Conservation (phyloP, 2,113 vertebrate species). For the Litocranius walleri region DNA sequence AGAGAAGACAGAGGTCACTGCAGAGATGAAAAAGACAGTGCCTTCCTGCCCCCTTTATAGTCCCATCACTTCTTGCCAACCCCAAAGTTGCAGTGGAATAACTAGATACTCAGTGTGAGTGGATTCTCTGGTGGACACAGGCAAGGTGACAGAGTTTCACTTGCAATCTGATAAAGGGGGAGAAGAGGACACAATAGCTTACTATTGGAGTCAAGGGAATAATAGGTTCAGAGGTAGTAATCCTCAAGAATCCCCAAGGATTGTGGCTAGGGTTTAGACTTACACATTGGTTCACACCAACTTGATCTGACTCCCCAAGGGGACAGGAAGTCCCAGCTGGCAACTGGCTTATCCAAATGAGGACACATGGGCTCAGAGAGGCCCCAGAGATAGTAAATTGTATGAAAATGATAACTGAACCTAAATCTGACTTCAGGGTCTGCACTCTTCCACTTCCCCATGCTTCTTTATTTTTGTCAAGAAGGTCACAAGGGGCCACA, state of each 20-base stretch:
- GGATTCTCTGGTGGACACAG: background rate
- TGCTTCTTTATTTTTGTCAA: background rate
- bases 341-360: background rate
- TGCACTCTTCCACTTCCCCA: background rate
- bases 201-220: background rate
- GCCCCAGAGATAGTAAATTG: background rate
- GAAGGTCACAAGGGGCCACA: background rate
- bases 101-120: background rate
- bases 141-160: background rate
- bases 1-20: background rate
- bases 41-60: accelerated
- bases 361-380: background rate
- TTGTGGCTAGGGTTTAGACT: background rate
- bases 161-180: background rate
- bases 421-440: background rate
- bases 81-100: background rate
- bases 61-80: background rate
- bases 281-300: background rate
- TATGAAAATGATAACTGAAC: background rate
- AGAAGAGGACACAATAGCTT: background rate
- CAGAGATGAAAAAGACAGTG: background rate
- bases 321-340: background rate
- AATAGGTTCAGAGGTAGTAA: background rate
- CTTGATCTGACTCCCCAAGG: background rate
- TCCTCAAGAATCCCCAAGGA: background rate